phyloP scores from a whole-genome alignment of 1,140 invertebrate species.

The Yoshiicerus persimilis region DNA sequence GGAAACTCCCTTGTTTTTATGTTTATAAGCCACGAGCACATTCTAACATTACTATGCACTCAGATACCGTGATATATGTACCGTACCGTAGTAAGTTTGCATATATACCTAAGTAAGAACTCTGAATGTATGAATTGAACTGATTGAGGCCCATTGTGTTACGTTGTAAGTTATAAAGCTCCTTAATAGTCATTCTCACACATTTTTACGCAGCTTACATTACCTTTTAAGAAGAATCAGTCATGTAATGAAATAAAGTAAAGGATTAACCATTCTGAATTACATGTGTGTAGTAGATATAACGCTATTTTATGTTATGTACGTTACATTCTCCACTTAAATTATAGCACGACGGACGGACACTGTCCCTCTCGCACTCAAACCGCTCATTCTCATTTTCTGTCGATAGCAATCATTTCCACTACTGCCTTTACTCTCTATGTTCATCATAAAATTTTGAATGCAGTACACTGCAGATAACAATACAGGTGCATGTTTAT shows the following conservation, averaged over 20 bases:
- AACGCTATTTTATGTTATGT: neutral
- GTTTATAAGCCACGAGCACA: neutral
- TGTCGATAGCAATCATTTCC: slow-evolving; percentile 14
- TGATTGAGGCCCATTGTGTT: neutral
- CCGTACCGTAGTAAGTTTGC: no score
- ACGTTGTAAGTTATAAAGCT: neutral
- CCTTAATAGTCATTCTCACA: neutral
- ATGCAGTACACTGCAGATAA: neutral
- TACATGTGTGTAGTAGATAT: neutral
- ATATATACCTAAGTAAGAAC: no score
- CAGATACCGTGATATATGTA: no score
- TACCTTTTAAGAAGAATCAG: neutral
- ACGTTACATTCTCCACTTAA: neutral
- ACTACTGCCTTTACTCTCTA: neutral
- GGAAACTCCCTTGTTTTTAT: slow-evolving; percentile 19
- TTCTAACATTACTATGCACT: neutral
- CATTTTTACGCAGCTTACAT: neutral
- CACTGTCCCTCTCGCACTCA: neutral
- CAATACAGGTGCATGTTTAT: neutral
- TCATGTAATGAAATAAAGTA: neutral
- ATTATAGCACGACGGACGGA: neutral
- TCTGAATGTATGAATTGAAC: no score
- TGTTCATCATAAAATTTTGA: neutral
- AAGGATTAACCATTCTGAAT: neutral
- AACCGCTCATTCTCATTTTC: neutral